These are phyloP conservation scores for Synergus itoensis DNA, from an alignment of 2,888 invertebrate species.

Conservation along the genomic window DNA sequence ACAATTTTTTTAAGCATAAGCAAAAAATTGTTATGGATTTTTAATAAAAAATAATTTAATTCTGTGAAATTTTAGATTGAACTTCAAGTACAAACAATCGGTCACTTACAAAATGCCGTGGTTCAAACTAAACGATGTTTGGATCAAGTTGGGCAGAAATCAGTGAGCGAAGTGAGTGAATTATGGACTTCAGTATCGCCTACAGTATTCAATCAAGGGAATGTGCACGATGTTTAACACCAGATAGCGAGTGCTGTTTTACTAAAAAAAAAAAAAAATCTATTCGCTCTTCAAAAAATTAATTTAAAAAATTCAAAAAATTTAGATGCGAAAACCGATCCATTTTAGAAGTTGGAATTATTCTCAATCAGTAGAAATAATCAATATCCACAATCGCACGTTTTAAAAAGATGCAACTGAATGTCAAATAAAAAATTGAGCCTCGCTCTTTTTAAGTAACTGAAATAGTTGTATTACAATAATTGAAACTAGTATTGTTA, in stretches of 20 bases:
- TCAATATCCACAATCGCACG: slow-evolving; percentile 14
- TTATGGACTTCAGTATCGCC: slow-evolving; percentile 71
- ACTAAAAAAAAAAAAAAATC: slow-evolving; percentile 49
- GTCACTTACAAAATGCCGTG: slow-evolving; percentile 72
- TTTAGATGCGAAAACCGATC: not conserved
- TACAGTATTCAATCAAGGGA: slow-evolving; percentile 70
- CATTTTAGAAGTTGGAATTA: not conserved
- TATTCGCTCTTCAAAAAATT: not conserved
- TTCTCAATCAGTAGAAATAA: not conserved
- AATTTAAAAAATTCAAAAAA: too few species aligned
- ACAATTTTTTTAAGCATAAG: slow-evolving; percentile 43
- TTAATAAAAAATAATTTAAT: slow-evolving; percentile 30
- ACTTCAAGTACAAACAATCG: slow-evolving; percentile 74
- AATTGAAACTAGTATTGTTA: slow-evolving; percentile 12
- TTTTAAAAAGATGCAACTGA: slow-evolving; percentile 28
- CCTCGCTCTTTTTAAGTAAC: not conserved
- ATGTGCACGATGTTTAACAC: slow-evolving; percentile 76
- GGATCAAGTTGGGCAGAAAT: slow-evolving; percentile 71
- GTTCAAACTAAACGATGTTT: slow-evolving; percentile 73
- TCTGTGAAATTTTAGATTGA: slow-evolving; percentile 63
- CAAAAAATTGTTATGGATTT: not conserved
- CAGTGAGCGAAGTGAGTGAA: slow-evolving; percentile 73
- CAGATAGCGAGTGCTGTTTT: slow-evolving; percentile 43
- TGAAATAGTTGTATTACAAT: not conserved
- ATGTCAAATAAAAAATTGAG: not conserved